A percentile compares a stretch with the other conserved stretches of the same genome.
Evolutionary conservation across 2,797 vertebrate genomes (phyloP).

Genomic region (Etheostoma nigrum): DNA sequence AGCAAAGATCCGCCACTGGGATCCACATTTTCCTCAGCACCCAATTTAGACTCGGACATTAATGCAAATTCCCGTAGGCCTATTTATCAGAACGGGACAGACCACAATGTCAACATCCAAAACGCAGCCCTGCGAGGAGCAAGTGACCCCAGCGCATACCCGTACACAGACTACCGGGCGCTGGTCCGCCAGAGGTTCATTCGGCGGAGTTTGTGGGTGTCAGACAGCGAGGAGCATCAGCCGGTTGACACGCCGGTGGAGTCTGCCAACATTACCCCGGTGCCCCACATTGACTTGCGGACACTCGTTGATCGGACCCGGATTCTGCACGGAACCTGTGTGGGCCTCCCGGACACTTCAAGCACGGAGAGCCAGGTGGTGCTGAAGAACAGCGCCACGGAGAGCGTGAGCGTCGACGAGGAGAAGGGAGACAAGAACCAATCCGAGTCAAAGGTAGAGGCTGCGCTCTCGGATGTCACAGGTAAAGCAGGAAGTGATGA

Average conservation of each 20-base stretch:
- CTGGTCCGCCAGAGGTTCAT: constrained; percentile 92
- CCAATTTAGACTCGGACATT: constrained; percentile 79
- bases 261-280: constrained; percentile 83
- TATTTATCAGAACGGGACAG: constrained; percentile 82
- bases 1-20: constrained; percentile 79
- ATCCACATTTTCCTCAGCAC: constrained; percentile 78
- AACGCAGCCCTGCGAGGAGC: constrained; percentile 80
- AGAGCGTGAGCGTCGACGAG: constrained; percentile 61
- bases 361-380: constrained; percentile 73
- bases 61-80: constrained; percentile 72
- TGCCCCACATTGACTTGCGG: constrained; percentile 83
- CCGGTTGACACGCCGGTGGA: constrained; percentile 84
- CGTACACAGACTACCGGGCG: constrained; percentile 83
- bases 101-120: constrained; percentile 81
- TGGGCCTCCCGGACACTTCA: constrained; percentile 62
- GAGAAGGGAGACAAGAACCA: constrained; percentile 75
- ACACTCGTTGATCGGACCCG: constrained; percentile 86
- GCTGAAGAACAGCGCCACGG: constrained; percentile 66
- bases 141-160: constrained; percentile 83
- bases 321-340: constrained; percentile 61
- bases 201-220: constrained; percentile 92
- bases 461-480: constrained; percentile 74
- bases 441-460: constrained; percentile 67
- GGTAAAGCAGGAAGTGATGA: constrained; percentile 88
- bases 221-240: constrained; percentile 92